These are phyloP conservation scores for Ciconia maguari DNA, from an alignment of 2,113 vertebrate genomes.

Conservation along the genomic window DNA sequence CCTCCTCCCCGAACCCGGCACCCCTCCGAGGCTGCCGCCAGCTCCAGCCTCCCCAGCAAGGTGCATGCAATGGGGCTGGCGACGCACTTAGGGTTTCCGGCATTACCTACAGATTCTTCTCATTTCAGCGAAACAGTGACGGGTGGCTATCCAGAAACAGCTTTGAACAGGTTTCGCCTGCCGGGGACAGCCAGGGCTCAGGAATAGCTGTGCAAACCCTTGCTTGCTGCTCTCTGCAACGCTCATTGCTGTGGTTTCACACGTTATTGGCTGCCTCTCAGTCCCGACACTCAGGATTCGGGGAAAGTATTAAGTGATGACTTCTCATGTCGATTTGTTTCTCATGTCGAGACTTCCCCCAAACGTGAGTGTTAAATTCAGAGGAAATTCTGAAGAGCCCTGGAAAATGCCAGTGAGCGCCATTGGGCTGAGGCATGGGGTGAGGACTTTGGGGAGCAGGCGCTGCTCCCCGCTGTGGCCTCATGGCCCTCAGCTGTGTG, in stretches of 20 bases:
- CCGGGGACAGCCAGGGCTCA: constrained; percentile 19
- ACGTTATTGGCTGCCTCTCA: background rate
- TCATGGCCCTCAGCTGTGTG: background rate
- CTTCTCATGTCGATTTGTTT: background rate
- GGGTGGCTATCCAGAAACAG: background rate
- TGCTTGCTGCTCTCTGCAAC: constrained; percentile 16
- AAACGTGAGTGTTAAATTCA: background rate
- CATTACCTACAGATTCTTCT: constrained; percentile 28
- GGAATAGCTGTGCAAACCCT: constrained; percentile 64
- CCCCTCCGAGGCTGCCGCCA: background rate
- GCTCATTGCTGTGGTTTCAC: constrained; percentile 63
- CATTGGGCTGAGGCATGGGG: background rate
- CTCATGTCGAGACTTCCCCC: background rate
- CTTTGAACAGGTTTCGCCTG: constrained; percentile 34
- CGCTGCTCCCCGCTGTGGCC: accelerated
- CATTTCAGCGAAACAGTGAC: constrained; percentile 22
- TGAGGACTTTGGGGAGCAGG: background rate
- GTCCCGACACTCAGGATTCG: constrained; percentile 45
- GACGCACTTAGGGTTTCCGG: background rate
- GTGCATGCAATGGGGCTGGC: background rate
- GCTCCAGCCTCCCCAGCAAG: background rate
- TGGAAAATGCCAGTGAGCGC: background rate
- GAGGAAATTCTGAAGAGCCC: constrained; percentile 22
- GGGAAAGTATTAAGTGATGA: constrained; percentile 54
- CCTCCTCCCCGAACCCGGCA: background rate